phyloP scores from a whole-genome alignment of 2,888 invertebrate genomes.

The Ariolimax columbianus region DNA sequence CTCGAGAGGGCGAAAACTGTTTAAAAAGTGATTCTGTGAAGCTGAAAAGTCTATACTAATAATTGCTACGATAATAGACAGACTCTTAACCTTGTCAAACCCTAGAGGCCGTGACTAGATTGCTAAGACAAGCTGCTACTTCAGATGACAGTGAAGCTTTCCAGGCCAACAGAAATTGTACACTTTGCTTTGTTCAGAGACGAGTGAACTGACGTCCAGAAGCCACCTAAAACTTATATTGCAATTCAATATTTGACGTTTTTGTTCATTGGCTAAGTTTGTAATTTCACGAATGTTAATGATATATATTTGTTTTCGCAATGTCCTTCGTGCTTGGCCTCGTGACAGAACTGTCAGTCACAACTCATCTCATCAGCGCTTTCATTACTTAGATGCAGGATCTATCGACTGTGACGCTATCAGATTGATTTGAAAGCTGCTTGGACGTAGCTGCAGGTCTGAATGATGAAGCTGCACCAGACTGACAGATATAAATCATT shows the following conservation, averaged over 20 bases:
- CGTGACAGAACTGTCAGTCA: slow-evolving; percentile 1
- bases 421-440: neutral
- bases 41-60: neutral
- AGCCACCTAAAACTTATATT: too few species aligned
- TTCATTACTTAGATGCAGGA: neutral
- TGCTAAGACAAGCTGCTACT: neutral
- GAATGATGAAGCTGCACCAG: neutral
- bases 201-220: neutral
- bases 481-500: neutral
- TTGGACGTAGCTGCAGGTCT: neutral
- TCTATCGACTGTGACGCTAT: neutral
- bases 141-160: slow-evolving; percentile 15
- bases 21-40: too few species aligned
- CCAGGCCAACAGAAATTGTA: slow-evolving; percentile 49
- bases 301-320: too few species aligned
- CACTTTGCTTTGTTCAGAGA: slow-evolving; percentile 41
- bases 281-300: too few species aligned
- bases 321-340: neutral
- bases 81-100: neutral
- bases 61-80: neutral
- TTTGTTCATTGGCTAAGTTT: too few species aligned
- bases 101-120: neutral
- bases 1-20: too few species aligned
- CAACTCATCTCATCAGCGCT: slow-evolving; percentile 28
- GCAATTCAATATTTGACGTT: too few species aligned